phyloP scores from a whole-genome alignment of 2,888 invertebrate species.

The Dilophus febrilis region DNA sequence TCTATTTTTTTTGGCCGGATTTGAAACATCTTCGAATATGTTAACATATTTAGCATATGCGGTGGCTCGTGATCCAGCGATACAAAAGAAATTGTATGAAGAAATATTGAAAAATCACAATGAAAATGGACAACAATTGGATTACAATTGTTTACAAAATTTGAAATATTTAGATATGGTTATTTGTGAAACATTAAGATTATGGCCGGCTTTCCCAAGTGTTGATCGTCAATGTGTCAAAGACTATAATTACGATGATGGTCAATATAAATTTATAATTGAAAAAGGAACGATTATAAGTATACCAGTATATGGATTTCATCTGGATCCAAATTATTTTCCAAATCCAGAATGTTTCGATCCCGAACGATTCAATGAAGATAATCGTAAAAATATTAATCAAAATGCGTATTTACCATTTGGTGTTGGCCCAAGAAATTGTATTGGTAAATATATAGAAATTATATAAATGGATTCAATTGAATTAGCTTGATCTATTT shows the following conservation, averaged over 20 bases:
- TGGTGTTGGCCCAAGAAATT: constrained; percentile 41
- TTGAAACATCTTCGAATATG: constrained; percentile 28
- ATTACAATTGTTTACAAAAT: constrained; percentile 34
- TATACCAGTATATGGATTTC: constrained; percentile 31
- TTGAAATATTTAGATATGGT: constrained; percentile 47
- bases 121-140: too few species aligned
- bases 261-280: constrained; percentile 16
- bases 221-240: constrained; percentile 34
- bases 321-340: constrained; percentile 34
- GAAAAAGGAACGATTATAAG: constrained; percentile 18
- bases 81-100: constrained; percentile 31
- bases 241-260: constrained; percentile 28
- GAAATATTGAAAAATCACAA: constrained; percentile 35
- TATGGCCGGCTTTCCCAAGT: constrained; percentile 30
- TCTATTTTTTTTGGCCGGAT: constrained; percentile 33
- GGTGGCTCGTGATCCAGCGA: constrained; percentile 33
- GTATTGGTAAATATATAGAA: constrained; percentile 39
- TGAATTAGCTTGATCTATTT: too few species aligned
- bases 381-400: constrained; percentile 33
- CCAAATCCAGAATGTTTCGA: constrained; percentile 38
- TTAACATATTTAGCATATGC: constrained; percentile 33
- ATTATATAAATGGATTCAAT: too few species aligned
- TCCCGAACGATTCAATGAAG: constrained; percentile 39
- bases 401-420: constrained; percentile 36
- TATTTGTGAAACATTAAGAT: constrained; percentile 34